Evolutionary conservation across 2,113 vertebrate genomes (phyloP).

Genomic region (Amphilophus citrinellus): DNA sequence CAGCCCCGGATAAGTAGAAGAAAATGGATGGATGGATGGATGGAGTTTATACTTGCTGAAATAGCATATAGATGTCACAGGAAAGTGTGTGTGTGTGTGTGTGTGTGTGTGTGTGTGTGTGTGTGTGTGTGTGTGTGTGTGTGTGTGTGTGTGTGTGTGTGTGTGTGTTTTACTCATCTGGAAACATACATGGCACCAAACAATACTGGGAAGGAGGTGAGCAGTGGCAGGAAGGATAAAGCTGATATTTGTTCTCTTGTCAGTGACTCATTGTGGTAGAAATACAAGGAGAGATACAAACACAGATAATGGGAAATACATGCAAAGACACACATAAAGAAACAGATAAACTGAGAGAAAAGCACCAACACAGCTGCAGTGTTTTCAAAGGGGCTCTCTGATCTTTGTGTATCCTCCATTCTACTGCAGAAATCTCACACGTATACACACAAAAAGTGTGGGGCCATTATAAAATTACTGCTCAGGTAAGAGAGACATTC

Average conservation of each 20-base stretch:
- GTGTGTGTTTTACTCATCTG: constrained; percentile 17
- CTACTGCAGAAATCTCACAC: background rate
- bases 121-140: background rate
- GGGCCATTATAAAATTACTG: constrained; percentile 33
- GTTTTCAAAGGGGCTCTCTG: constrained; percentile 41
- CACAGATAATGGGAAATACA: background rate
- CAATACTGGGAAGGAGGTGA: constrained; percentile 51
- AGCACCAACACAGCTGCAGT: constrained; percentile 32
- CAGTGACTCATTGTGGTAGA: background rate
- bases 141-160: background rate
- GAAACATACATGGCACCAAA: background rate
- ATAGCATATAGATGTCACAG: background rate
- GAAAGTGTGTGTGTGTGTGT: background rate
- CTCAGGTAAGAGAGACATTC: constrained; percentile 23
- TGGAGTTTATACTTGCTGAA: too few relatives aligned
- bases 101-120: background rate
- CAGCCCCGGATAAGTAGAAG: too few relatives aligned
- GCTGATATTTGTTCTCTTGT: constrained; percentile 29
- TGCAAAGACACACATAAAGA: background rate
- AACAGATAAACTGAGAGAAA: background rate
- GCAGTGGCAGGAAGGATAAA: constrained; percentile 44
- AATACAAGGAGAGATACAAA: constrained; percentile 2
- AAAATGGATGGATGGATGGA: too few relatives aligned
- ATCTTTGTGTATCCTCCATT: background rate
- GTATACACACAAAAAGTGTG: background rate